Conservation (phyloP, 2,797 vertebrate genomes). For the Paguma larvata region DNA sequence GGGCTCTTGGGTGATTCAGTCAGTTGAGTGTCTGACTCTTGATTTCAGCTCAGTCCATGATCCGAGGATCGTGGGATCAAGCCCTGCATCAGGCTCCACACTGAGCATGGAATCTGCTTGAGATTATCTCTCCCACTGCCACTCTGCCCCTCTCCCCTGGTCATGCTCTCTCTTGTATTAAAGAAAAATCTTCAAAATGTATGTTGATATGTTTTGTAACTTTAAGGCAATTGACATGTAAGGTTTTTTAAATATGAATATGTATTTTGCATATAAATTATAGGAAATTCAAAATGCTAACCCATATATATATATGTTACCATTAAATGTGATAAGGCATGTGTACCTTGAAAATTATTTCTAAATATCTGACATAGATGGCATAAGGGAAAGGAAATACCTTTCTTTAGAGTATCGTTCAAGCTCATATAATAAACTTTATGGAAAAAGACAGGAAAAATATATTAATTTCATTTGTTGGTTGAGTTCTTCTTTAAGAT, state of each 20-base stretch:
- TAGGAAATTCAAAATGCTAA: not conserved
- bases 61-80: too few species aligned
- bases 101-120: too few species aligned
- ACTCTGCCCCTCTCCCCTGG: too few species aligned
- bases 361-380: not conserved
- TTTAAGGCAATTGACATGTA: not conserved
- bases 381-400: not conserved
- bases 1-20: too few species aligned
- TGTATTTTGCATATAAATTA: not conserved
- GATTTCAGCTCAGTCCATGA: too few species aligned
- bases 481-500: not conserved
- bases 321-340: not conserved
- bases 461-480: not conserved
- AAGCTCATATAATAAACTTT: constrained; percentile 24
- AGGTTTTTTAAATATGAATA: not conserved
- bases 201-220: not conserved
- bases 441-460: not conserved
- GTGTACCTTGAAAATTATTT: not conserved
- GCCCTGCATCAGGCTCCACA: too few species aligned
- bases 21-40: too few species aligned
- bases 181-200: not conserved
- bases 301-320: not conserved
- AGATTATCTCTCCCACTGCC: too few species aligned
- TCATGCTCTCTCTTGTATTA: too few species aligned
- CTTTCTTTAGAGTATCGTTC: not conserved